Evolutionary conservation across 2,888 invertebrate species (phyloP).

Genomic region (Ennomos quercinarius): DNA sequence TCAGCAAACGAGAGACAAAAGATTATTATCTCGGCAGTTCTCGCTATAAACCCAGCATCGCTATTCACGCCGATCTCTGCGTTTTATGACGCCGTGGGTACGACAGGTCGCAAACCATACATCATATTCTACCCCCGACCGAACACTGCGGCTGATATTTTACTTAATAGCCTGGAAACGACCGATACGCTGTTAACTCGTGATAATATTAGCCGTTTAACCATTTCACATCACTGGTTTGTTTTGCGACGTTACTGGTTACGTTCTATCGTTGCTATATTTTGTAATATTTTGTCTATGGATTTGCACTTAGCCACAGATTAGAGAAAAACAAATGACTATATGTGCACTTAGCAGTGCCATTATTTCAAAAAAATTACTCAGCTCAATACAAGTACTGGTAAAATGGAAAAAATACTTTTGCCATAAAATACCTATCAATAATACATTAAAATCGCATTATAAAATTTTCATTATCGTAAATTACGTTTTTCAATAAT

Average conservation of each 20-base stretch:
- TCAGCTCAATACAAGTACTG: too few species aligned
- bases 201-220: slow-evolving; percentile 42
- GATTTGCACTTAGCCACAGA: too few species aligned
- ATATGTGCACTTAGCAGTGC: too few species aligned
- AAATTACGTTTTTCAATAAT: slow-evolving; percentile 1
- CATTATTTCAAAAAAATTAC: too few species aligned
- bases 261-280: slow-evolving; percentile 34
- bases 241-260: slow-evolving; percentile 32
- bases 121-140: slow-evolving; percentile 50
- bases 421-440: background rate
- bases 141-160: slow-evolving; percentile 58
- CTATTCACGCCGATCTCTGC: slow-evolving; percentile 49
- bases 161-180: slow-evolving; percentile 58
- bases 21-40: slow-evolving; percentile 55
- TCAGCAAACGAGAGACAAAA: slow-evolving; percentile 53
- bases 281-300: slow-evolving; percentile 12
- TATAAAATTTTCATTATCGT: slow-evolving; percentile 11
- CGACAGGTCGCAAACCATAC: slow-evolving; percentile 49
- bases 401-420: background rate
- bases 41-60: slow-evolving; percentile 47
- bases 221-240: slow-evolving; percentile 38
- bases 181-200: slow-evolving; percentile 41
- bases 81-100: slow-evolving; percentile 52
- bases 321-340: too few species aligned
- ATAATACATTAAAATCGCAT: slow-evolving; percentile 25